Evolutionary conservation across 2,113 vertebrate genomes (phyloP).

Genomic region (Pteronura brasiliensis): DNA sequence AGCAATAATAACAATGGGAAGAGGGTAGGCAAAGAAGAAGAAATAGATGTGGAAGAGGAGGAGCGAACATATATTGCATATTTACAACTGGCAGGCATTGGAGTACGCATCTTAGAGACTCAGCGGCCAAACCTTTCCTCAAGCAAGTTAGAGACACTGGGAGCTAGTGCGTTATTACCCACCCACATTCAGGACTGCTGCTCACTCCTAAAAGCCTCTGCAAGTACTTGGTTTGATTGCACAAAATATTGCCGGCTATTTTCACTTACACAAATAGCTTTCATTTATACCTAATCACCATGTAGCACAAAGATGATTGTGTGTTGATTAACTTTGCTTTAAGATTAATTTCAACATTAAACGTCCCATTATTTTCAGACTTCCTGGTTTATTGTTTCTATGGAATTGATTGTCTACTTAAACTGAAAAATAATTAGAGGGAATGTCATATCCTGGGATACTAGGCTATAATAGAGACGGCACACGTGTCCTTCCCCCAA

Average conservation of each 20-base stretch:
- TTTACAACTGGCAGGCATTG: neutral
- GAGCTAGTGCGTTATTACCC: neutral
- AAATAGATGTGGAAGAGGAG: neutral
- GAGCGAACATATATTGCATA: neutral
- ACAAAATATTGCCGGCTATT: constrained; percentile 65
- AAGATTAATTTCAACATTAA: constrained; percentile 66
- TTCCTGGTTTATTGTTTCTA: constrained; percentile 40
- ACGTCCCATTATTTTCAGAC: constrained; percentile 47
- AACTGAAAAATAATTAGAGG: constrained; percentile 60
- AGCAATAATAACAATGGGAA: neutral
- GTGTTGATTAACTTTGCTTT: constrained; percentile 69
- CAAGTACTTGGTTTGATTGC: constrained; percentile 40
- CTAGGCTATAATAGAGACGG: neutral
- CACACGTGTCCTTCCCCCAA: neutral
- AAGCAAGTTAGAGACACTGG: neutral
- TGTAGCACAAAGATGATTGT: constrained; percentile 60
- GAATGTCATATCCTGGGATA: neutral
- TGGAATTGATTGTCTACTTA: constrained; percentile 42
- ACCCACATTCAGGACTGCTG: neutral
- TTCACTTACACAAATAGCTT: constrained; percentile 61
- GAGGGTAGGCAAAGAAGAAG: neutral
- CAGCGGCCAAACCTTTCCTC: neutral
- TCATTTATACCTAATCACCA: constrained; percentile 65
- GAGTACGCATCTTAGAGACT: neutral
- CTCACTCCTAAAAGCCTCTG: neutral